phyloP scores from a whole-genome alignment of 2,888 invertebrate species.

The Orchestes rusci region DNA sequence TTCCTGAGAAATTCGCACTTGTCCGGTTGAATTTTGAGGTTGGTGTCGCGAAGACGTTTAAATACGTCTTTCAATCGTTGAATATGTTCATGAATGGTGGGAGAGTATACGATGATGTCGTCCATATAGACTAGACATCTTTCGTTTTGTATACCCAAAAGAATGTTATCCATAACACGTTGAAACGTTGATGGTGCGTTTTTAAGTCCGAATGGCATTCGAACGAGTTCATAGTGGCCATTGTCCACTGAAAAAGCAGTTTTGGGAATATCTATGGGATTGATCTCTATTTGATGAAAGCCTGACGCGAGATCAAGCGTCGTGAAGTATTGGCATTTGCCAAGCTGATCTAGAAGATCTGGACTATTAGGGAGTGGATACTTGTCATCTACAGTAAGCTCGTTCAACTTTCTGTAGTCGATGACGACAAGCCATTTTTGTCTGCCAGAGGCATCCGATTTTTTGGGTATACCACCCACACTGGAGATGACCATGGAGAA shows the following conservation, averaged over 20 bases:
- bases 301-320: constrained; percentile 37
- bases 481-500: background rate
- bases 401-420: constrained; percentile 9
- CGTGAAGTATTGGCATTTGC: constrained; percentile 32
- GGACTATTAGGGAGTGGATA: constrained; percentile 8
- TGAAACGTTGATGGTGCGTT: constrained; percentile 37
- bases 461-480: constrained; percentile 2
- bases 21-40: constrained; percentile 26
- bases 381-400: constrained; percentile 4
- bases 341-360: constrained; percentile 4
- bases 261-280: constrained; percentile 32
- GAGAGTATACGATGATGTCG: background rate
- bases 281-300: constrained; percentile 37
- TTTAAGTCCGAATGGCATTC: constrained; percentile 39
- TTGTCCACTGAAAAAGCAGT: constrained; percentile 35
- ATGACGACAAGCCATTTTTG: too few relatives aligned
- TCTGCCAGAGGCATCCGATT: too few relatives aligned
- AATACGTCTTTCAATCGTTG: constrained; percentile 9
- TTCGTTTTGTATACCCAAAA: background rate
- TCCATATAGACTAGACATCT: constrained; percentile 3
- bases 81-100: constrained; percentile 1
- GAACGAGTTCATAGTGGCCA: constrained; percentile 36
- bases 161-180: constrained; percentile 10
- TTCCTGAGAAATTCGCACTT: constrained; percentile 24
- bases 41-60: constrained; percentile 17